Conservation (phyloP, 2,113 vertebrate genomes). For the Hiodon tergisus region DNA sequence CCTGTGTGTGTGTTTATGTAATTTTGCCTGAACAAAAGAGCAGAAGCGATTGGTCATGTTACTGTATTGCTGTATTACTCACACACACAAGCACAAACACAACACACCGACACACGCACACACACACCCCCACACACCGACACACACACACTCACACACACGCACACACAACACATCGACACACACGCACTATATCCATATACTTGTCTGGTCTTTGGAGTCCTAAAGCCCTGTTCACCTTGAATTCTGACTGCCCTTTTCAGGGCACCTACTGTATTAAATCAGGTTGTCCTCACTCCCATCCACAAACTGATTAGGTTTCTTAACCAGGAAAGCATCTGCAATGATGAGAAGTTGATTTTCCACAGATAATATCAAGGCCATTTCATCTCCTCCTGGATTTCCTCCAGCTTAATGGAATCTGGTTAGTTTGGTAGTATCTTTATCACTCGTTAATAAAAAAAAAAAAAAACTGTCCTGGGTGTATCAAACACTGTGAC, state of each 20-base stretch:
- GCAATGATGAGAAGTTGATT: slow-evolving; percentile 13
- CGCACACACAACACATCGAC: too few relatives aligned
- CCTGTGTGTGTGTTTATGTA: slow-evolving; percentile 10
- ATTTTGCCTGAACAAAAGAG: neutral
- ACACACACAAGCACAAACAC: too few relatives aligned
- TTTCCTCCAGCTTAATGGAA: slow-evolving; percentile 12
- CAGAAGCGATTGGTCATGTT: too few relatives aligned
- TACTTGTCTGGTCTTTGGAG: neutral
- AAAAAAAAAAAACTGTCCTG: slow-evolving; percentile 18
- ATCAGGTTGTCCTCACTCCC: neutral
- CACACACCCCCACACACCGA: too few relatives aligned
- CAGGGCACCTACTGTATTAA: neutral
- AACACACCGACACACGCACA: too few relatives aligned
- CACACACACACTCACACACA: too few relatives aligned
- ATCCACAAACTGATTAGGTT: neutral
- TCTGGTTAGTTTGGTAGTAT: slow-evolving; percentile 9
- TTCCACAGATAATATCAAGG: neutral
- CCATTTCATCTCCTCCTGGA: neutral
- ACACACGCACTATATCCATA: too few relatives aligned
- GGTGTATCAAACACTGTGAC: neutral
- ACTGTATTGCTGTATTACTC: too few relatives aligned
- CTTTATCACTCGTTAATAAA: slow-evolving; percentile 21
- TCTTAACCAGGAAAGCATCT: slow-evolving; percentile 6
- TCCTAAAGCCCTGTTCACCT: neutral
- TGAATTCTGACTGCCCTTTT: neutral